Conservation (phyloP, 2,113 vertebrate species). For the Rhynchopsitta pachyrhyncha region DNA sequence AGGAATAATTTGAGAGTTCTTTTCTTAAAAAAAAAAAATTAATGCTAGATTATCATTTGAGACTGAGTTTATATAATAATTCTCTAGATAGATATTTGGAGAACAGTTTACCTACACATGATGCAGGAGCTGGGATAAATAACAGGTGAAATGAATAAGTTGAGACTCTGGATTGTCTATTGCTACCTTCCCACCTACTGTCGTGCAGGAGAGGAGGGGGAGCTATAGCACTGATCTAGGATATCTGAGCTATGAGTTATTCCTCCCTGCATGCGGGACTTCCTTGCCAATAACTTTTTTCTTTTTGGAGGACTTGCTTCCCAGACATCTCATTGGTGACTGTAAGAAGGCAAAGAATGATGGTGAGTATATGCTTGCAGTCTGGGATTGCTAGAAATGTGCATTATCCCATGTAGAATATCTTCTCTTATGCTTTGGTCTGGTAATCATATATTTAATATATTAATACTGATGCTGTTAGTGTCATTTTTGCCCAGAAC, state of each 20-base stretch:
- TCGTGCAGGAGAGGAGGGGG: neutral
- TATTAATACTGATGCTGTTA: neutral
- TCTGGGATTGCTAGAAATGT: neutral
- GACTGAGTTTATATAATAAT: constrained; percentile 54
- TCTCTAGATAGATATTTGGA: neutral
- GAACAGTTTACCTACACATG: neutral
- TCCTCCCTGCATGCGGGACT: neutral
- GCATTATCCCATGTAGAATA: neutral
- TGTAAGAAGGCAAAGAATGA: neutral
- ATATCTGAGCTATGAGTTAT: neutral
- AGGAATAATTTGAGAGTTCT: constrained; percentile 66
- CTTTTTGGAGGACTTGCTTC: neutral
- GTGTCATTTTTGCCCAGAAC: neutral
- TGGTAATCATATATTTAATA: neutral
- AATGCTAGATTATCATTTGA: constrained; percentile 60
- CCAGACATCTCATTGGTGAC: neutral
- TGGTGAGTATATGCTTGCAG: neutral
- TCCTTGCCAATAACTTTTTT: neutral
- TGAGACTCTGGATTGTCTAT: neutral
- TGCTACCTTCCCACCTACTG: neutral
- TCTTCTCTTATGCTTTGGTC: neutral
- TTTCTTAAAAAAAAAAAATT: neutral
- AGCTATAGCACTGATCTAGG: neutral
- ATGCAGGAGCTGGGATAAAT: neutral
- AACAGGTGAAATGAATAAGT: neutral